Evolutionary conservation across 92 coral and sea anemone genomes (phyloP).

Genomic region (Zoanthus sansibaricus): DNA sequence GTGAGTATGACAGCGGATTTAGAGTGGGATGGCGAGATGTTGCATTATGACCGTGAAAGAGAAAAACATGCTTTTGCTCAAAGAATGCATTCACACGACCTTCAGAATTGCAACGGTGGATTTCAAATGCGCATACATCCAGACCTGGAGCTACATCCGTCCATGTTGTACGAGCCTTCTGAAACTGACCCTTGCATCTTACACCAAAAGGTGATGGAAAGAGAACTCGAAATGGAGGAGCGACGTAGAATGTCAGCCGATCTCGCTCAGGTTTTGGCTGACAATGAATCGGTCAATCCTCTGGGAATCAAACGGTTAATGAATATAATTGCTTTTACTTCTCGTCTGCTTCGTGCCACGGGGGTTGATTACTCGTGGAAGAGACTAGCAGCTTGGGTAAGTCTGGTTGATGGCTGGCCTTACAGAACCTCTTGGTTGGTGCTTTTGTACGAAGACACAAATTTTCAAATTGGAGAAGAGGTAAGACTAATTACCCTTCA

Average conservation of each 20-base stretch:
- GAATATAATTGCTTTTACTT: constrained; percentile 93
- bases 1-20: constrained; percentile 74
- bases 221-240: constrained; percentile 89
- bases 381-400: constrained; percentile 98
- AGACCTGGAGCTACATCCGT: constrained; percentile 77
- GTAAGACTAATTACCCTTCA: not conserved
- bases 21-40: constrained; percentile 99
- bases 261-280: constrained; percentile 94
- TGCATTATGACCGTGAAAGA: constrained; percentile 74
- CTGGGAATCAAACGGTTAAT: constrained; percentile 95
- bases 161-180: constrained; percentile 81
- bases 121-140: constrained; percentile 76
- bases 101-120: constrained; percentile 91
- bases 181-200: constrained; percentile 77
- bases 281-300: constrained; percentile 95
- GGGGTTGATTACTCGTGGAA: constrained; percentile 95
- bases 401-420: constrained; percentile 98
- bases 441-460: constrained; percentile 84
- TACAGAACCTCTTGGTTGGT: constrained; percentile 97
- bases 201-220: constrained; percentile 79
- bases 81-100: constrained; percentile 62
- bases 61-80: constrained; percentile 36
- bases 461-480: constrained; percentile 77
- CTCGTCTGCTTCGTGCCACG: constrained; percentile 95
- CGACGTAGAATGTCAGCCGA: constrained; percentile 89